Percentiles rank a stretch among this genome's conserved stretches.
These are phyloP conservation scores for Sebastes iracundus DNA, from an alignment of 2,797 vertebrate genomes.

Conservation along the genomic window DNA sequence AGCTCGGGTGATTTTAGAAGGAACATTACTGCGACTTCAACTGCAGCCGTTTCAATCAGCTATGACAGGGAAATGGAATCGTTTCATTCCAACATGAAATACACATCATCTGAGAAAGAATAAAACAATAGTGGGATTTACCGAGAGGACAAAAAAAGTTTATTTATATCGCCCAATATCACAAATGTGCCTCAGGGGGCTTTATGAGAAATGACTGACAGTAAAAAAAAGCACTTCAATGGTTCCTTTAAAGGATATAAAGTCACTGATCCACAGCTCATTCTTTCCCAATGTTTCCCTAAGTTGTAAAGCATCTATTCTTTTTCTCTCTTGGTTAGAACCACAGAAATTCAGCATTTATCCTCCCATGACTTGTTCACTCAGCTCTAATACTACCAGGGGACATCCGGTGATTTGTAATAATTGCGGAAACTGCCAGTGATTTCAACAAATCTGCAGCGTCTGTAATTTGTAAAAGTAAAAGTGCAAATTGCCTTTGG, in stretches of 20 bases:
- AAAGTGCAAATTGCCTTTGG: constrained; percentile 35
- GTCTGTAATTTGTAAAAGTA: constrained; percentile 35
- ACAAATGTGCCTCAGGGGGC: no score
- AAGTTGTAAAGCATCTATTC: neutral
- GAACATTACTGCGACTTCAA: neutral
- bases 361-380: neutral
- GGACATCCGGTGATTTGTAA: constrained; percentile 23
- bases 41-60: neutral
- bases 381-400: neutral
- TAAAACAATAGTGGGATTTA: neutral
- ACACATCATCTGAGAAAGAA: no score
- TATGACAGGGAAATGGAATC: neutral
- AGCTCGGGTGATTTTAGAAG: neutral
- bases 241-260: neutral
- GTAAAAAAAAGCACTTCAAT: neutral
- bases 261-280: neutral
- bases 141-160: neutral
- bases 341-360: neutral
- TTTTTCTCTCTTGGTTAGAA: neutral
- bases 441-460: constrained; percentile 34
- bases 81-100: neutral
- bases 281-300: neutral
- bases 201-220: neutral
- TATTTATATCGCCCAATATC: neutral
- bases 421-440: constrained; percentile 31